Evolutionary conservation across 2,113 vertebrate species (phyloP).

Genomic region (Pseudolaguvia tuberculata): DNA sequence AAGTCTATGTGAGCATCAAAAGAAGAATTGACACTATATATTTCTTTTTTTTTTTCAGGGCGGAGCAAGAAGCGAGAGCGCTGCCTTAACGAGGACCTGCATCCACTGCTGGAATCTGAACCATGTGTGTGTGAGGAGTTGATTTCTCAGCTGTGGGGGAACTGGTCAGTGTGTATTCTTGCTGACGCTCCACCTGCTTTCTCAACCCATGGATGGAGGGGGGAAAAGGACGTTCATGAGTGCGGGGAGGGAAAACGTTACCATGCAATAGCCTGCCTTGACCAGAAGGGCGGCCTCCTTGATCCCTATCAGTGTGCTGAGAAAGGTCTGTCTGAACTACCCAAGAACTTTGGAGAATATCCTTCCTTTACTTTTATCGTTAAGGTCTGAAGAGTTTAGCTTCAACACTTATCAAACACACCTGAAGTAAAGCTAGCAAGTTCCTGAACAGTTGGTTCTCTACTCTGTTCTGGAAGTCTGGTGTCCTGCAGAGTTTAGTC

Average conservation of each 20-base stretch:
- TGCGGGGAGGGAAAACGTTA: constrained; percentile 82
- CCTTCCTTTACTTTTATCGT: too few species aligned
- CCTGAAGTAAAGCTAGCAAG: too few species aligned
- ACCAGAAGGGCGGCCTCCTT: constrained; percentile 73
- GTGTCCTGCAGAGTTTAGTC: too few species aligned
- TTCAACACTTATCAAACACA: too few species aligned
- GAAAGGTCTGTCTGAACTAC: constrained; percentile 71
- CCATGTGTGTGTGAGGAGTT: constrained; percentile 79
- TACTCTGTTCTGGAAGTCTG: too few species aligned
- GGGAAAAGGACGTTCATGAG: constrained; percentile 61
- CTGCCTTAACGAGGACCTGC: constrained; percentile 75
- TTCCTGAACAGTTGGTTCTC: too few species aligned
- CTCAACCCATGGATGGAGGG: constrained; percentile 50
- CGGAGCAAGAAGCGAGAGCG: constrained; percentile 89
- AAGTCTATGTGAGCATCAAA: too few species aligned
- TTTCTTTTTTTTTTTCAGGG: constrained; percentile 67
- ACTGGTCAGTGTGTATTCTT: constrained; percentile 90
- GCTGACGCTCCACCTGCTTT: constrained; percentile 50
- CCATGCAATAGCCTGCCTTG: constrained; percentile 76
- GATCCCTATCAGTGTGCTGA: constrained; percentile 74
- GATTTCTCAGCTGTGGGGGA: constrained; percentile 77
- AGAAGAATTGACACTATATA: not conserved
- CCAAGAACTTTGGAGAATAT: too few species aligned
- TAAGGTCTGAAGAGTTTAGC: too few species aligned
- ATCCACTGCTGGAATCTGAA: constrained; percentile 79